Evolutionary conservation across 2,797 vertebrate species (phyloP), one percentile per base, ranked within the genome.

Genomic region (Apodemus agrarius): DNA sequence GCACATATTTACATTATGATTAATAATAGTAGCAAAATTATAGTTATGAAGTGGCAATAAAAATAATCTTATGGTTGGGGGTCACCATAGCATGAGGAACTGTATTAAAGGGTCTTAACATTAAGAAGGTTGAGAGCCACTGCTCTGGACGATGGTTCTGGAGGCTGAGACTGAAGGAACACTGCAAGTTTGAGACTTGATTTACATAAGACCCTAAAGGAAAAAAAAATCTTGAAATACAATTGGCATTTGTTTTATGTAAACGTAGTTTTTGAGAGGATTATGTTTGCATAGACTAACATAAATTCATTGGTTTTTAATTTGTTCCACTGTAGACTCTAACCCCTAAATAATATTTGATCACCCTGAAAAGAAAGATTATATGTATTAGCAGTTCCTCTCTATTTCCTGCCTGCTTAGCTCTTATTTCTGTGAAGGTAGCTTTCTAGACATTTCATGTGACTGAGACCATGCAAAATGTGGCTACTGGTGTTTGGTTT

Each of bases 291-390:
- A 63, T 49, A 52, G 3, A 31, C 29, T 85, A 67, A 67, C 34
- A 81, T 54, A 67, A 67, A 43, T 59, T 95, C 37, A 86, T 37
- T 95, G 57, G 54, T 65, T 96, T 91, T 89, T 95, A 92, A 72
- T 88, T 40, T 84, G 79, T 76, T 81, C n/a, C n/a, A 59, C 74
- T 52, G 49, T 93, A 93, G 14, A 88, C 16, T 92, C 63, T 83
- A 91, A 89, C 78, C 13, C 40, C 40, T 87, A 79, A 89, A 87
- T 59, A 89, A 87, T 59, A 89, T 95, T 92, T 93, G 46, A 31
- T 74, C 72, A 74, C 26, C 72, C 74, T 92, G 79, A 91, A 69
- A 89, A 91, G 72, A 93, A 97, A 63, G 29, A 10, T 40, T 6
- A 75, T 88, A 31, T 46, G 29, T 78, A 69, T 90, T 78, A 91